Evolutionary conservation across 2,113 vertebrate species (phyloP).

Genomic region (Micronycteris hirsuta): DNA sequence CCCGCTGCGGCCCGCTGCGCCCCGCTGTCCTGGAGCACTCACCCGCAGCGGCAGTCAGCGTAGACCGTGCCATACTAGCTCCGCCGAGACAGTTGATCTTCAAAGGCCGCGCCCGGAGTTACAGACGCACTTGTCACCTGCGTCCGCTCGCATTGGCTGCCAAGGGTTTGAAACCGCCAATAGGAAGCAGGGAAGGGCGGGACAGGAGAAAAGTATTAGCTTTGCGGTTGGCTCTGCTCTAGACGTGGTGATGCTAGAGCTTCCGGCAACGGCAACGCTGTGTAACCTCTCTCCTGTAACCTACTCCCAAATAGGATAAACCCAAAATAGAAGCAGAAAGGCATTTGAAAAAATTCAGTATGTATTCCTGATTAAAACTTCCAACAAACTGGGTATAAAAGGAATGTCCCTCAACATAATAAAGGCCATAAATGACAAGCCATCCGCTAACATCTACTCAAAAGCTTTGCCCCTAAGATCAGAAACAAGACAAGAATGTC

Average conservation of each 20-base stretch:
- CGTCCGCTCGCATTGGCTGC: not conserved
- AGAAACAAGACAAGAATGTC: not conserved
- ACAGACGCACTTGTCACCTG: rapidly evolving
- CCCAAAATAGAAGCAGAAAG: not conserved
- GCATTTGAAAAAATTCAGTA: not conserved
- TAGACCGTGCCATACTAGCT: not conserved
- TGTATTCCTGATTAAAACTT: not conserved
- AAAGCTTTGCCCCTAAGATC: not conserved
- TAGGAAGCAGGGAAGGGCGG: constrained; percentile 14
- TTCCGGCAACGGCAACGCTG: not conserved
- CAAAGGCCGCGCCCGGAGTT: not conserved
- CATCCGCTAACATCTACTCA: not conserved
- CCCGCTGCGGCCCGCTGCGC: not conserved
- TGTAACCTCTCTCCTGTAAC: not conserved
- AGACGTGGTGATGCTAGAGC: not conserved
- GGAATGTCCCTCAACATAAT: not conserved
- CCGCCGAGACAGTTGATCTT: not conserved
- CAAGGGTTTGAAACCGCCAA: constrained; percentile 72
- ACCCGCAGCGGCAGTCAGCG: constrained; percentile 22
- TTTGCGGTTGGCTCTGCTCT: not conserved
- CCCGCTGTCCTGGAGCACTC: not conserved
- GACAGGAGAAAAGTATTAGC: rapidly evolving
- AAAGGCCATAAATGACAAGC: not conserved
- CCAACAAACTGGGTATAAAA: not conserved
- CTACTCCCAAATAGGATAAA: not conserved